phyloP scores from a whole-genome alignment of 2,113 vertebrate genomes.

The Nannobrachium achirus region DNA sequence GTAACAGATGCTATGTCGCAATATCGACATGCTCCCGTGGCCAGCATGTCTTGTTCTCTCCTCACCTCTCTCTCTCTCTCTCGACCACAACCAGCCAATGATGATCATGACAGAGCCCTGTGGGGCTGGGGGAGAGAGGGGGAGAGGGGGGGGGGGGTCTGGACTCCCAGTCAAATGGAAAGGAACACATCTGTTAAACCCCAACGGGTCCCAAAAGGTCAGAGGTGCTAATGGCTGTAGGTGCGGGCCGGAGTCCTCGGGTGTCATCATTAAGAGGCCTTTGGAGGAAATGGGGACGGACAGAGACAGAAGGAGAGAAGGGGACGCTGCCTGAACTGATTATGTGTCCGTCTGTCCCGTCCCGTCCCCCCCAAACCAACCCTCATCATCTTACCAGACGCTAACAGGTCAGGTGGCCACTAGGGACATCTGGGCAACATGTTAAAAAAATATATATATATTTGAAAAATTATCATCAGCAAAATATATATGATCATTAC shows the following conservation, averaged over 20 bases:
- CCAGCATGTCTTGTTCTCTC: no score
- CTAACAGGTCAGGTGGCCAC: no score
- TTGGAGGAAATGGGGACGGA: conserved; percentile 56
- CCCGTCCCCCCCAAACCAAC: background rate
- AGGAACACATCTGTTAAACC: conserved; percentile 23
- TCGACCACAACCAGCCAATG: conserved; percentile 15
- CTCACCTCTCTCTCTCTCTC: background rate
- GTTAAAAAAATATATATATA: no score
- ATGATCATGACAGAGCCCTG: conserved; percentile 36
- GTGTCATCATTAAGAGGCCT: conserved; percentile 54
- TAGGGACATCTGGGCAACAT: no score
- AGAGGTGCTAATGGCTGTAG: conserved; percentile 36
- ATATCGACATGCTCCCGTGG: no score
- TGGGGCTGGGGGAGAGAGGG: no score
- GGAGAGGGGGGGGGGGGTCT: background rate
- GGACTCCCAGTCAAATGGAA: conserved; percentile 1
- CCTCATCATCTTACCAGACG: conserved; percentile 9
- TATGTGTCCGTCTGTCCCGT: conserved; percentile 25
- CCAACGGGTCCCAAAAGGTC: conserved; percentile 39
- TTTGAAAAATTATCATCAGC: no score
- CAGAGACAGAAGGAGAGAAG: conserved; percentile 56
- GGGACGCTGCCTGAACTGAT: conserved; percentile 45
- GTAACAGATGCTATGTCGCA: no score
- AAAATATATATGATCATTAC: no score
- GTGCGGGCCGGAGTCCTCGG: conserved; percentile 23